These are phyloP conservation scores for Mesorhabditis spiculigera DNA, from an alignment of 2,888 invertebrate species.

Conservation along the genomic window DNA sequence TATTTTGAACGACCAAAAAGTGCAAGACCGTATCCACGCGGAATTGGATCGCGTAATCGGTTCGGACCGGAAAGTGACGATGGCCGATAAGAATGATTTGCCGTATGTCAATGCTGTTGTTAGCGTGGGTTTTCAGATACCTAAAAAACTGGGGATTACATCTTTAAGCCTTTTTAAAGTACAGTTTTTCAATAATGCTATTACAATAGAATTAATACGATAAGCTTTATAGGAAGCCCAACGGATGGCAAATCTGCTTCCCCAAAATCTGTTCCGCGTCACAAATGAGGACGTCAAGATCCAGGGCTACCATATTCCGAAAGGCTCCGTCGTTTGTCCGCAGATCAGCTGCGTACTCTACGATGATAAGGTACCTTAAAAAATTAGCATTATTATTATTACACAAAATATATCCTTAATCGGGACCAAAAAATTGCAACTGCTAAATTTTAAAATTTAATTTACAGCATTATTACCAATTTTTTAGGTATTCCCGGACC, in stretches of 20 bases:
- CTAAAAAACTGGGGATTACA: neutral
- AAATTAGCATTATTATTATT: neutral
- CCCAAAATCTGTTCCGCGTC: constrained; percentile 20
- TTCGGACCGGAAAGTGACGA: constrained; percentile 23
- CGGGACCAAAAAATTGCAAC: neutral
- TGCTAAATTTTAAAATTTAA: neutral
- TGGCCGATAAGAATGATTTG: constrained; percentile 15
- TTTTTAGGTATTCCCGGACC: constrained; percentile 39
- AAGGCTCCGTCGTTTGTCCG: constrained; percentile 22
- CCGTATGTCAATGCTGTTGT: constrained; percentile 26
- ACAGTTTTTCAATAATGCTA: neutral
- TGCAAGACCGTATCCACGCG: constrained; percentile 30
- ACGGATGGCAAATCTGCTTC: constrained; percentile 23
- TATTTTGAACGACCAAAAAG: constrained; percentile 20
- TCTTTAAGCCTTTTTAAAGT: neutral
- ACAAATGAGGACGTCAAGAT: constrained; percentile 19
- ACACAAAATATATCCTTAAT: constrained; percentile 8
- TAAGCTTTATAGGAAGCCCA: constrained; percentile 16
- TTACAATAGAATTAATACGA: neutral
- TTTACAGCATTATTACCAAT: constrained; percentile 13
- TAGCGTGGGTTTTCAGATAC: constrained; percentile 14
- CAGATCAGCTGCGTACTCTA: constrained; percentile 24
- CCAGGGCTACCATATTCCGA: constrained; percentile 16
- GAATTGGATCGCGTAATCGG: constrained; percentile 31
- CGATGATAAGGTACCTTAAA: constrained; percentile 18